Evolutionary conservation across 23 tunicate genomes (phyloP).

Genomic region (Styela plicata): DNA sequence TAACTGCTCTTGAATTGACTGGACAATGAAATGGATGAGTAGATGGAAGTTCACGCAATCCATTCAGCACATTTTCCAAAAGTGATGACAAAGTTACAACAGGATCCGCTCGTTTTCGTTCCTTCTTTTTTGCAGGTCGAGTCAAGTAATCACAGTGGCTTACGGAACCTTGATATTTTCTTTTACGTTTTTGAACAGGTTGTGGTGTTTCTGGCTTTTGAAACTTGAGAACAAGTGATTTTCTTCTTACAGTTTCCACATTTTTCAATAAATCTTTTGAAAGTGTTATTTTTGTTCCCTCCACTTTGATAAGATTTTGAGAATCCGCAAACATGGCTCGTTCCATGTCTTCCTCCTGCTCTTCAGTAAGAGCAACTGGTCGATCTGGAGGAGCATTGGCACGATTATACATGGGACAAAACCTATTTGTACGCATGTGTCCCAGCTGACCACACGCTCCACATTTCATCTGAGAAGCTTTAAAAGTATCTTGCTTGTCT

Average conservation of each 20-base stretch:
- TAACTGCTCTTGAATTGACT: constrained; percentile 73
- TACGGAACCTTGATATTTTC: constrained; percentile 66
- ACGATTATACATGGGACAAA: constrained; percentile 83
- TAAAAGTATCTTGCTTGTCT: constrained; percentile 38
- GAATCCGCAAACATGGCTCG: constrained; percentile 56
- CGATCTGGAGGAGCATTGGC: constrained; percentile 46
- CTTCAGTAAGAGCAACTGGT: constrained; percentile 81
- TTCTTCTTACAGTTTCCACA: constrained; percentile 67
- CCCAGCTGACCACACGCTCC: constrained; percentile 95
- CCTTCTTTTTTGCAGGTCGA: constrained; percentile 90
- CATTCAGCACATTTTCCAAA: constrained; percentile 66
- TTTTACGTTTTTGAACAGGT: constrained; percentile 46
- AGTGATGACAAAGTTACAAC: constrained; percentile 75
- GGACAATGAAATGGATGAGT: constrained; percentile 78
- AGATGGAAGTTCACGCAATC: constrained; percentile 65
- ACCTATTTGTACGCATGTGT: constrained; percentile 92
- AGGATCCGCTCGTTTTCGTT: constrained; percentile 89
- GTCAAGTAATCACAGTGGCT: constrained; percentile 85
- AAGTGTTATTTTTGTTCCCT: constrained; percentile 85
- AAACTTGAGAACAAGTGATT: constrained; percentile 82
- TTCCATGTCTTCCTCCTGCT: constrained; percentile 94
- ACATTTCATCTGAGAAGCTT: constrained; percentile 81
- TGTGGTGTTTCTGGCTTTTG: constrained; percentile 67
- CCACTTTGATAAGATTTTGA: constrained; percentile 77
- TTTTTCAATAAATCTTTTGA: constrained; percentile 74